Evolutionary conservation across 2,797 vertebrate species (phyloP).

Genomic region (Chaenodraco wilsoni): DNA sequence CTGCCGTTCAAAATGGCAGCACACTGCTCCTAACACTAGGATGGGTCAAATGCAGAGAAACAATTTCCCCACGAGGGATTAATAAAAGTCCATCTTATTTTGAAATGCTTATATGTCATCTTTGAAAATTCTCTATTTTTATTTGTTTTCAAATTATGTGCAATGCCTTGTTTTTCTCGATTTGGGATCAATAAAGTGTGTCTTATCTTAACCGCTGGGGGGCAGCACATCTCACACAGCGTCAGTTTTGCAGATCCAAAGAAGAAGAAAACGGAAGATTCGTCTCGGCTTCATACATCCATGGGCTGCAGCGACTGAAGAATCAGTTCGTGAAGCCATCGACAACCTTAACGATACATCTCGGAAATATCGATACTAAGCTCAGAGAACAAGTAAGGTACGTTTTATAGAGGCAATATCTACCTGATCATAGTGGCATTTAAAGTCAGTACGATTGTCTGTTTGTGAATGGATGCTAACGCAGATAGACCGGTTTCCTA

Average conservation of each 20-base stretch:
- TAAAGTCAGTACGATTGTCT: rapidly evolving
- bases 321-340: background rate
- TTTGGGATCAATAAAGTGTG: no score
- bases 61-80: no score
- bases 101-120: no score
- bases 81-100: no score
- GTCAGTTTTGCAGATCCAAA: background rate
- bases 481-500: background rate
- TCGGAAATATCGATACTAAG: background rate
- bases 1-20: no score
- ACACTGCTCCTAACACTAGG: no score
- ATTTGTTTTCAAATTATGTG: no score
- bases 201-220: constrained; percentile 5
- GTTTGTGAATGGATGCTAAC: background rate
- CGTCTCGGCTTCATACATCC: constrained; percentile 14
- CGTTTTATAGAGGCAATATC: background rate
- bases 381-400: constrained; percentile 32
- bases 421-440: background rate
- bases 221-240: background rate
- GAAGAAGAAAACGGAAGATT: constrained; percentile 29
- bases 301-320: no score
- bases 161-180: no score
- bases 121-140: no score
- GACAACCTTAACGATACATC: background rate
- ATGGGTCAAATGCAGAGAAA: no score